Evolutionary conservation across 1,140 invertebrate genomes (phyloP).

Genomic region (Diploscapter pachys): DNA sequence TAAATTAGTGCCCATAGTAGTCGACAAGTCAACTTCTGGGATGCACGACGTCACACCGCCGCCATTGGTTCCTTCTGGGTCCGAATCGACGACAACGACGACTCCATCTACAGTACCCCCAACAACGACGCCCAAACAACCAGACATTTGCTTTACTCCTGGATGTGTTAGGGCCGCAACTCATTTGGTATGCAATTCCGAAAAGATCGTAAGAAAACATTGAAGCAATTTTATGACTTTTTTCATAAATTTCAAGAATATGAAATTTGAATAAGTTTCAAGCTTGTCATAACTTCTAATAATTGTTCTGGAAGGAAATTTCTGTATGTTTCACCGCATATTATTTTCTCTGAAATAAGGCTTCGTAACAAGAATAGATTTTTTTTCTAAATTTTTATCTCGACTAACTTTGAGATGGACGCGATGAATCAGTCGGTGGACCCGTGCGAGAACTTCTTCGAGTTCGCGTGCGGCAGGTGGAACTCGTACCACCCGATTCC

Average conservation of each 20-base stretch:
- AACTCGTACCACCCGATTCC: slow-evolving; percentile 42
- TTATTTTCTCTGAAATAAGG: not conserved
- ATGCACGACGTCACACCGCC: not conserved
- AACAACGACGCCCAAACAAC: slow-evolving; percentile 12
- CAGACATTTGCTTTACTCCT: slow-evolving; percentile 33
- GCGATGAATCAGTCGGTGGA: slow-evolving; percentile 59
- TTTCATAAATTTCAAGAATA: not conserved
- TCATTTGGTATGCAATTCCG: slow-evolving; percentile 31
- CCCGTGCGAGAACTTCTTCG: slow-evolving; percentile 26
- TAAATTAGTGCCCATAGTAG: not conserved
- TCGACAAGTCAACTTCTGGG: not conserved
- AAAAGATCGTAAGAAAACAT: no score
- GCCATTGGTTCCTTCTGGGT: not conserved
- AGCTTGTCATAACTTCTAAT: not conserved
- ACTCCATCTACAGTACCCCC: not conserved
- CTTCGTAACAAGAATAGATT: not conserved
- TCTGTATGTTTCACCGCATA: not conserved
- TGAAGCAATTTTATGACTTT: not conserved
- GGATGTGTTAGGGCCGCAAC: slow-evolving; percentile 39
- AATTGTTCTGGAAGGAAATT: not conserved
- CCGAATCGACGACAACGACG: not conserved
- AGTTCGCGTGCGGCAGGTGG: slow-evolving; percentile 42
- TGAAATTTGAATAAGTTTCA: not conserved
- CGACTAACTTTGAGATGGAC: slow-evolving; percentile 25
- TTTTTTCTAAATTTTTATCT: not conserved